phyloP scores from a whole-genome alignment of 2,888 invertebrate genomes.

The Theretra japonica region DNA sequence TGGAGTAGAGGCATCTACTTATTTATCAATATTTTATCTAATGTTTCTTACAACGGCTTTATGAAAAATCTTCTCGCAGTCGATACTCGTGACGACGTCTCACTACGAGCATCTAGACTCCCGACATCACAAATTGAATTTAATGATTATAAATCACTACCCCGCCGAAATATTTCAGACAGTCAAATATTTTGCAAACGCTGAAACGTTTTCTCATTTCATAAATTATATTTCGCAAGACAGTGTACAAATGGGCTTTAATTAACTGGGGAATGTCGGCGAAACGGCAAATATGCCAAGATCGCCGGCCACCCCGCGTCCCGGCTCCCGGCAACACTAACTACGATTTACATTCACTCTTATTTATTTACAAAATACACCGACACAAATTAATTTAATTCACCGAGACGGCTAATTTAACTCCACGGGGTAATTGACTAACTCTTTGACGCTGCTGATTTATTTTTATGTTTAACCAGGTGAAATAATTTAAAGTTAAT shows the following conservation, averaged over 20 bases:
- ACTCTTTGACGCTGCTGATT: slow-evolving; percentile 16
- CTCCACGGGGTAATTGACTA: slow-evolving; percentile 33
- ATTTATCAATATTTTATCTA: slow-evolving; percentile 66
- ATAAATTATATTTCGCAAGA: slow-evolving; percentile 79
- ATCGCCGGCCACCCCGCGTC: slow-evolving; percentile 57
- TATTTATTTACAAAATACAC: slow-evolving; percentile 69
- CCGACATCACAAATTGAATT: slow-evolving; percentile 28
- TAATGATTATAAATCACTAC: slow-evolving; percentile 41
- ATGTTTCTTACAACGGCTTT: neutral
- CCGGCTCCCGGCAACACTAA: slow-evolving; percentile 58
- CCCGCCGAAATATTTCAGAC: slow-evolving; percentile 49
- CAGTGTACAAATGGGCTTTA: slow-evolving; percentile 82
- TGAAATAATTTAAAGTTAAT: neutral
- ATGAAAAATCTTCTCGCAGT: neutral
- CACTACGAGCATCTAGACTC: neutral
- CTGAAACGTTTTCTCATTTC: slow-evolving; percentile 68
- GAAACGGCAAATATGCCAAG: slow-evolving; percentile 76
- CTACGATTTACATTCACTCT: slow-evolving; percentile 74
- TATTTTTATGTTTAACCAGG: slow-evolving; percentile 12
- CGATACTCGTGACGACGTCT: neutral
- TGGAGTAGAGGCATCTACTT: slow-evolving; percentile 69
- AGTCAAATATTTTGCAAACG: slow-evolving; percentile 62
- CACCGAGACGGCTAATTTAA: slow-evolving; percentile 51
- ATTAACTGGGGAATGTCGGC: slow-evolving; percentile 81
- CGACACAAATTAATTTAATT: slow-evolving; percentile 63